Conservation (phyloP, 2,888 invertebrate species). For the Drosophila rubida region DNA sequence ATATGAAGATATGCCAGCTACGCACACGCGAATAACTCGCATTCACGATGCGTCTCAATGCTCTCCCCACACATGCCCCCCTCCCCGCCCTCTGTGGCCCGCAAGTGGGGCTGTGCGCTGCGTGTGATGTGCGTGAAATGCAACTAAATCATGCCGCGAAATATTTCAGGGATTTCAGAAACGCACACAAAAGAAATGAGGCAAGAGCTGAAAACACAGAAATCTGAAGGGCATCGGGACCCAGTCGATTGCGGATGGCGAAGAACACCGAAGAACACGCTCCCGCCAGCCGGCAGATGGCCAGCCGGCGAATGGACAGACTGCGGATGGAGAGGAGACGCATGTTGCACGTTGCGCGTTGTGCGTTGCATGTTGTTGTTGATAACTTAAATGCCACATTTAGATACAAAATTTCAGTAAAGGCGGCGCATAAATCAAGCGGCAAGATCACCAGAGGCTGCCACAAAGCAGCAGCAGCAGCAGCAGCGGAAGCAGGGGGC, state of each 20-base stretch:
- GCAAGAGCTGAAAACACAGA: conserved; percentile 51
- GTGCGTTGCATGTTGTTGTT: conserved; percentile 58
- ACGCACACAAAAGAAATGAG: conserved; percentile 53
- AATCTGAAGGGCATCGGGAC: conserved; percentile 34
- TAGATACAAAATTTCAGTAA: conserved; percentile 80
- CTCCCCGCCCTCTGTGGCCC: neutral
- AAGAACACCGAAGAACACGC: conserved; percentile 22
- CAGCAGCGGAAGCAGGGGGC: conserved; percentile 63
- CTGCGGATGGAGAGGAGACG: conserved; percentile 3
- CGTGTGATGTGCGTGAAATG: conserved; percentile 79
- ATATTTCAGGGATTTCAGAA: conserved; percentile 76
- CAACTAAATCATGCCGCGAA: conserved; percentile 79
- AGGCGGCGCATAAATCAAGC: conserved; percentile 75
- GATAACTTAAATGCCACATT: conserved; percentile 80
- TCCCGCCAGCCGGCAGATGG: conserved; percentile 73
- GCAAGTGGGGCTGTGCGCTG: conserved; percentile 40
- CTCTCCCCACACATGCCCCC: conserved; percentile 3
- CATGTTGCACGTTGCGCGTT: conserved; percentile 33
- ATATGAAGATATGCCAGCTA: conserved; percentile 56
- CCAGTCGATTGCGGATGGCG: conserved; percentile 7
- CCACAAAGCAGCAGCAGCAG: conserved; percentile 48
- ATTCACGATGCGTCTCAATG: conserved; percentile 42
- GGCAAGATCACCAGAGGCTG: conserved; percentile 70
- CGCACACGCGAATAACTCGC: conserved; percentile 63
- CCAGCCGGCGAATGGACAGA: conserved; percentile 32